Evolutionary conservation across 2,113 vertebrate species (phyloP).

Genomic region (Silurus asotus): DNA sequence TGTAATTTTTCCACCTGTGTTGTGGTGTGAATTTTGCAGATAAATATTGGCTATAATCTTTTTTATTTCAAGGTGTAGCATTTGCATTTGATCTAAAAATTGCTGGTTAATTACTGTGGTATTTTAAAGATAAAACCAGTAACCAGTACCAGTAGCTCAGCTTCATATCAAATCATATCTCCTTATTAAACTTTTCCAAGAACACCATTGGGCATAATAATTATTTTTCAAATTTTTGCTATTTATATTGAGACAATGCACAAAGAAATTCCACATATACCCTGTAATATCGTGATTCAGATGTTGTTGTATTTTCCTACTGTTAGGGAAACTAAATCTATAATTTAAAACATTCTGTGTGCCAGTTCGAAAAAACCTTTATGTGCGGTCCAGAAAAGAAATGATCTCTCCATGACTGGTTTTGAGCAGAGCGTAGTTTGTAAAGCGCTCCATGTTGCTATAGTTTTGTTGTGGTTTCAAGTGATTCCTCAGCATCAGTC

Average conservation of each 20-base stretch:
- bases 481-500: constrained; percentile 20
- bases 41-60: background rate
- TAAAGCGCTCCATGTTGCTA: background rate
- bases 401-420: background rate
- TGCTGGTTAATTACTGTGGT: background rate
- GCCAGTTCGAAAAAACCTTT: background rate
- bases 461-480: constrained; percentile 21
- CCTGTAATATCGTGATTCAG: background rate
- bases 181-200: background rate
- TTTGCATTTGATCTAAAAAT: background rate
- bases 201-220: background rate
- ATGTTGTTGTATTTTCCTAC: background rate
- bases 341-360: background rate
- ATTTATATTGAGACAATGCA: background rate
- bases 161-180: background rate
- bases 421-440: background rate
- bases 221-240: background rate
- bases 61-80: background rate
- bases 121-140: background rate
- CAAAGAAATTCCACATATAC: constrained; percentile 2
- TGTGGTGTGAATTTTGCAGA: background rate
- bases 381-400: constrained; percentile 4
- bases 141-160: background rate
- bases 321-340: background rate
- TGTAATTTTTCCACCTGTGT: background rate